These are phyloP conservation scores for Bombus waltoni DNA, from an alignment of 1,140 invertebrate species.

Conservation along the genomic window DNA sequence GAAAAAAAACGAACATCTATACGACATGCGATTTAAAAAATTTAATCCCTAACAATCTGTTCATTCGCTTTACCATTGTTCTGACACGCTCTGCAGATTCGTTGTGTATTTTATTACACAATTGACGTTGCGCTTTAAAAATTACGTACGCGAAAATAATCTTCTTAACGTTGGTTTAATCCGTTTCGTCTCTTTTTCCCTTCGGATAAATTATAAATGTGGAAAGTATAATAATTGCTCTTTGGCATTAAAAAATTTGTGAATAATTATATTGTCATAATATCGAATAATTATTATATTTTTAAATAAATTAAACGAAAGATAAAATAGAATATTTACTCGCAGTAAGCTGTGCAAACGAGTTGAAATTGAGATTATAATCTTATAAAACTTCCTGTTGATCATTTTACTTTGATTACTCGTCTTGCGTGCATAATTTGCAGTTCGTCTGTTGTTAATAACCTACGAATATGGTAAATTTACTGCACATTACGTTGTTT, in stretches of 20 bases:
- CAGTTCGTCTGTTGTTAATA: no score
- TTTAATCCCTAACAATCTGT: not conserved
- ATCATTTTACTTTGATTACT: not conserved
- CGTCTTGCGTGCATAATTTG: not conserved
- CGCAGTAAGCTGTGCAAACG: no score
- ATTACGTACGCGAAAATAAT: not conserved
- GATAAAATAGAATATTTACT: not conserved
- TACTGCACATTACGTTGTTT: not conserved
- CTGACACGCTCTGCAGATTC: not conserved
- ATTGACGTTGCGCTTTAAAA: not conserved
- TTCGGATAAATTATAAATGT: not conserved
- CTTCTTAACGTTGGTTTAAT: not conserved
- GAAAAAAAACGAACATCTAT: not conserved
- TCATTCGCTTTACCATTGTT: not conserved
- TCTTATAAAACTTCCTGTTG: no score
- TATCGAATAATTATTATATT: no score
- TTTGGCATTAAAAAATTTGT: not conserved
- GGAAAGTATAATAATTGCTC: not conserved
- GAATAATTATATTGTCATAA: not conserved
- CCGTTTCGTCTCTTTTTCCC: not conserved
- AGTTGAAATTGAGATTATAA: no score
- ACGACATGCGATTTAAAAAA: not conserved
- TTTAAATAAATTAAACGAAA: not conserved
- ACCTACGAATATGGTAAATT: not conserved
- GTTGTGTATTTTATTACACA: not conserved